Evolutionary conservation across 1,140 invertebrate genomes (phyloP).

Genomic region (Drosophila dunni): DNA sequence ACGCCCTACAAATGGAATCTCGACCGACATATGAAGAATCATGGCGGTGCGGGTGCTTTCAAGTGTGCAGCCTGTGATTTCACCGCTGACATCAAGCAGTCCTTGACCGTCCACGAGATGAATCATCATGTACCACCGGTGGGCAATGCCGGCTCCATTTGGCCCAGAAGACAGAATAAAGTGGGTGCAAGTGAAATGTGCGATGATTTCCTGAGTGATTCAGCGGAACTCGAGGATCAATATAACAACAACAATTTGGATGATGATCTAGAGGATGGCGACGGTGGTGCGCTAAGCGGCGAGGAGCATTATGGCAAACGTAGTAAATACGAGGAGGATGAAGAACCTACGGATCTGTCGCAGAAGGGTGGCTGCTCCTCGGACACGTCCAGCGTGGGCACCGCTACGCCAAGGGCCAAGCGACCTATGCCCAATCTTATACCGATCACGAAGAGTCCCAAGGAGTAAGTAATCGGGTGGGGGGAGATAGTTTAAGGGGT

Average conservation of each 20-base stretch:
- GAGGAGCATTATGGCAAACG: constrained; percentile 70
- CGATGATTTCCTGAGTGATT: constrained; percentile 81
- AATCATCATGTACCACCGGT: constrained; percentile 93
- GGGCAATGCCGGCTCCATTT: constrained; percentile 86
- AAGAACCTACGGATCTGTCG: constrained; percentile 86
- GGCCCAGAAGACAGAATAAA: constrained; percentile 87
- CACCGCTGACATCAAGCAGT: constrained; percentile 96
- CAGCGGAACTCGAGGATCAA: constrained; percentile 77
- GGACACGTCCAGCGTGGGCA: constrained; percentile 83
- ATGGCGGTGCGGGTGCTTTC: constrained; percentile 92
- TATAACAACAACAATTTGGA: constrained; percentile 81
- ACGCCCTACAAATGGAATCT: constrained; percentile 91
- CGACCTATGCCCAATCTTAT: constrained; percentile 90
- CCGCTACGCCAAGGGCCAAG: constrained; percentile 84
- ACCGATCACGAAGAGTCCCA: constrained; percentile 86
- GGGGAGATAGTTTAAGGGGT: too few relatives aligned
- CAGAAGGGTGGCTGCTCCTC: constrained; percentile 83
- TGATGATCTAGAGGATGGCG: constrained; percentile 69
- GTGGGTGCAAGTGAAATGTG: constrained; percentile 89
- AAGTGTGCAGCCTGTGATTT: constrained; percentile 96
- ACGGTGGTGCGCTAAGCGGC: constrained; percentile 48
- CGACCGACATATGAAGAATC: constrained; percentile 96
- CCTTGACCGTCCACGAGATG: constrained; percentile 95
- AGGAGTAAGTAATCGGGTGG: constrained; percentile 64
- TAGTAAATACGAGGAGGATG: constrained; percentile 84